These are phyloP conservation scores for Ceriagrion tenellum DNA, from an alignment of 2,888 invertebrate species.

Conservation along the genomic window DNA sequence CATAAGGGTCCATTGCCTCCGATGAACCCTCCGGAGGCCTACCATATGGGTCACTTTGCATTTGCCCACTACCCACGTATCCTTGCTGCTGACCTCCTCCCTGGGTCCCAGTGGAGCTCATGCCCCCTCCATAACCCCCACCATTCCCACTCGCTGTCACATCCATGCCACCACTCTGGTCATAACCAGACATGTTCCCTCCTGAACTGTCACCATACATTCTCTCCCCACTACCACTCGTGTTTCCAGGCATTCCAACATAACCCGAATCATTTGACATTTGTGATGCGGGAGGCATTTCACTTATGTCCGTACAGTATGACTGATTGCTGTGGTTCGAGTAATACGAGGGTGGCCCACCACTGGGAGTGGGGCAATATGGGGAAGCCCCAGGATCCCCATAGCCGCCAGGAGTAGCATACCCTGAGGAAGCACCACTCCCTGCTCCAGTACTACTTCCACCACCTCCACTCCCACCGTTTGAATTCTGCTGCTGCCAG, in stretches of 20 bases:
- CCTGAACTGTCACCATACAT: constrained; percentile 61
- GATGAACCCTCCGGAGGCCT: constrained; percentile 27
- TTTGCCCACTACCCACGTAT: constrained; percentile 38
- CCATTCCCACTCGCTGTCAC: constrained; percentile 47
- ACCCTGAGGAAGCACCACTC: constrained; percentile 50
- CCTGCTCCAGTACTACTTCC: constrained; percentile 38
- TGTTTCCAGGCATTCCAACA: constrained; percentile 46
- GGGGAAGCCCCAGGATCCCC: constrained; percentile 51
- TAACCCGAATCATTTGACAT: constrained; percentile 60
- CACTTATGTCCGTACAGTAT: constrained; percentile 56
- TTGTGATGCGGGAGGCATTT: constrained; percentile 57
- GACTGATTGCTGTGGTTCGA: constrained; percentile 60
- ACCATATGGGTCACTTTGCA: constrained; percentile 56
- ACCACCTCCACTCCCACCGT: constrained; percentile 59
- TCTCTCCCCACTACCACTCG: constrained; percentile 48
- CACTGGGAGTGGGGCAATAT: constrained; percentile 55
- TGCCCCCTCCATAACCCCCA: constrained; percentile 17
- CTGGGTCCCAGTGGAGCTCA: constrained; percentile 31
- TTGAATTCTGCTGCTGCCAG: constrained; percentile 62
- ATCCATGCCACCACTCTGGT: constrained; percentile 55
- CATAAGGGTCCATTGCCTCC: constrained; percentile 56
- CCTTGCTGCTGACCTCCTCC: constrained; percentile 42
- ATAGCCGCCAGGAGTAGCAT: constrained; percentile 40
- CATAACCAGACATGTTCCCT: constrained; percentile 49
- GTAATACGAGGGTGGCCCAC: constrained; percentile 61